Evolutionary conservation across 2,797 vertebrate genomes (phyloP), one percentile per base, ranked within the genome.

Genomic region (Pelobates cultripes): DNA sequence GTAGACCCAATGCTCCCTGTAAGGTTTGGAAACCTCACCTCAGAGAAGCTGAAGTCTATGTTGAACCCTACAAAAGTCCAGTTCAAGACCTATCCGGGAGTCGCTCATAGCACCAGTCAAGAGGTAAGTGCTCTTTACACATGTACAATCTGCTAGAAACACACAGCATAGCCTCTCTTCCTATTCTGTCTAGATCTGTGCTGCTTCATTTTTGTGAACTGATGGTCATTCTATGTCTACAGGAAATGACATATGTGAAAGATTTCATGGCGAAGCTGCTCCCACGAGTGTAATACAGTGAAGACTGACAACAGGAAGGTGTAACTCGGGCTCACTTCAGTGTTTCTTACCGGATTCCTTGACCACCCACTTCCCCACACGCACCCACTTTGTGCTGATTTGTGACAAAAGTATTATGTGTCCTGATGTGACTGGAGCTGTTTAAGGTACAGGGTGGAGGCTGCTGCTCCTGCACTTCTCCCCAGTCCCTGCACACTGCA

Each of bases 231-330:
- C 15, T 67, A 53, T 7, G 3, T 7, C 73, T 77, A 67, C 94
- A 99, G 98, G 98, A 99, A 94, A 97, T 99, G 96, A 90, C 91
- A 75, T 93, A 92, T 3, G 96, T 99, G 94, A 98, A 97, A 94
- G 96, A 97, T 85, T 99, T 98, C 93, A 96, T 99, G 43, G 95
- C 97, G 94, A 97, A 97, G 92, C 89, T 97, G 89, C 91, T 99
- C 90, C 97, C 98, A 88, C 95, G 93, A 80, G 95, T 99, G 93
- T 99, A 64, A 96, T 92, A 43, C 57, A 7, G 17, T 12, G 45
- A 45, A 67, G 17, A 57, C 60, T 61, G 44, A 51, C 66, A 61
- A 55, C 83, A 74, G 64, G 55, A 79, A 75, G 43, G 66, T 80
- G 85, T 44, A 75, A 72, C 70, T 73, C 68, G 73, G 86, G 80